Conservation (phyloP, 2,113 vertebrate species). For the Chionodraco myersi region DNA sequence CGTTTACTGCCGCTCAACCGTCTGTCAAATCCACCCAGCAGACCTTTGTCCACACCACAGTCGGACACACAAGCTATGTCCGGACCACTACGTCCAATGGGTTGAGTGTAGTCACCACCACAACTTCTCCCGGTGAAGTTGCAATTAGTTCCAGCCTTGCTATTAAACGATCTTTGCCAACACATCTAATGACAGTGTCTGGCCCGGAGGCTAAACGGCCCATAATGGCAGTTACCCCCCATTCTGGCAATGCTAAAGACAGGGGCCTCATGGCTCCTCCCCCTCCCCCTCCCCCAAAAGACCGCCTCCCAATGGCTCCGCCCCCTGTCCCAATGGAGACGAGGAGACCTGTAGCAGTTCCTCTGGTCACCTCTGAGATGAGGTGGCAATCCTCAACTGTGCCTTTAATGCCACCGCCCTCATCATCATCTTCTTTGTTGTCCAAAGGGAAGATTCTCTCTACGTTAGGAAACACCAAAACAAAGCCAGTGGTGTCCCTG, state of each 20-base stretch:
- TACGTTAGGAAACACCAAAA: slow-evolving; percentile 60
- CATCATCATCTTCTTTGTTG: slow-evolving; percentile 38
- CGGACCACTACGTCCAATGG: slow-evolving; percentile 37
- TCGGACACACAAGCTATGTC: slow-evolving; percentile 28
- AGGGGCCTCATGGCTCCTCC: slow-evolving; percentile 79
- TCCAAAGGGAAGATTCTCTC: slow-evolving; percentile 69
- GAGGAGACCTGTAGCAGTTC: slow-evolving; percentile 71
- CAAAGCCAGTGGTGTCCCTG: slow-evolving; percentile 67
- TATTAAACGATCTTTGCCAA: slow-evolving; percentile 68
- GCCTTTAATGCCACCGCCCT: slow-evolving; percentile 74
- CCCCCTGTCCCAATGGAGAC: slow-evolving; percentile 70
- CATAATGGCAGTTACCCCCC: slow-evolving; percentile 75
- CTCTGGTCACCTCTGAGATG: slow-evolving; percentile 64
- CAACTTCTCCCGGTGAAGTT: slow-evolving; percentile 5
- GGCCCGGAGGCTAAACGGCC: slow-evolving; percentile 76
- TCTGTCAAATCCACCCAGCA: slow-evolving; percentile 85
- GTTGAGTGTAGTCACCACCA: not conserved
- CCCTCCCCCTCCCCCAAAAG: slow-evolving; percentile 79
- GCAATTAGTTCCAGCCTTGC: slow-evolving; percentile 12
- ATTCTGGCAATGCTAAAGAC: slow-evolving; percentile 73
- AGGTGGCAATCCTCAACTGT: slow-evolving; percentile 67
- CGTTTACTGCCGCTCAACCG: slow-evolving; percentile 83
- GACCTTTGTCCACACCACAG: slow-evolving; percentile 68
- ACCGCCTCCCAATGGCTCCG: slow-evolving; percentile 70
- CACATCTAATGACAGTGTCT: slow-evolving; percentile 44